Evolutionary conservation across 2,113 vertebrate species (phyloP).

Genomic region (Archilochus colubris): DNA sequence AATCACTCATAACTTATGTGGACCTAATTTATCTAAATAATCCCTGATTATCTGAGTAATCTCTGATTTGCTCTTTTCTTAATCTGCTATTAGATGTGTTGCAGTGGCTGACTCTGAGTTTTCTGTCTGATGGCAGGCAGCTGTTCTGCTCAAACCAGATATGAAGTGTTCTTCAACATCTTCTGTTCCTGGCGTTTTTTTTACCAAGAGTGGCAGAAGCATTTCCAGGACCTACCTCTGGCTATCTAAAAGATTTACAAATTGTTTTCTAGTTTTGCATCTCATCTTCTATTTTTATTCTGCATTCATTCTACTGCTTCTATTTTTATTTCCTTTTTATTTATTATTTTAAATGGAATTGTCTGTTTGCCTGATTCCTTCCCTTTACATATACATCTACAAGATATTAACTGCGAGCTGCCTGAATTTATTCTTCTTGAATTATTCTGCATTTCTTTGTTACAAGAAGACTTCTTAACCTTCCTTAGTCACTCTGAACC

Average conservation of each 20-base stretch:
- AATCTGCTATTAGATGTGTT: background rate
- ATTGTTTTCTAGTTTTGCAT: background rate
- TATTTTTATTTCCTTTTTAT: background rate
- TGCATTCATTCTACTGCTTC: background rate
- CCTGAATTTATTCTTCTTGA: background rate
- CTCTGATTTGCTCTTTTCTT: background rate
- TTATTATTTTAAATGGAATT: background rate
- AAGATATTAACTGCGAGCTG: background rate
- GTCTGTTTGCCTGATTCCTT: background rate
- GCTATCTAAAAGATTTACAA: background rate
- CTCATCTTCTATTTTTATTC: background rate
- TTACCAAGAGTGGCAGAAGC: background rate
- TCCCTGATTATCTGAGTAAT: background rate
- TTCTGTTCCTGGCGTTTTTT: background rate
- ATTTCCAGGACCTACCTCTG: background rate
- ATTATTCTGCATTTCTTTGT: background rate
- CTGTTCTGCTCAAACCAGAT: background rate
- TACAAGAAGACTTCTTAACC: background rate
- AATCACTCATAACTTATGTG: background rate
- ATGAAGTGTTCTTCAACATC: background rate
- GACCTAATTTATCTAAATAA: background rate
- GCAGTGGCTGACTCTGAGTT: background rate
- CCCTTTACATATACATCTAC: background rate
- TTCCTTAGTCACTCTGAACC: background rate
- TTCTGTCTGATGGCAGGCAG: background rate